A percentile compares a stretch with the other conserved stretches of the same genome.
Conservation (phyloP, 2,797 vertebrate species). For the Coregonus sp. region DNA sequence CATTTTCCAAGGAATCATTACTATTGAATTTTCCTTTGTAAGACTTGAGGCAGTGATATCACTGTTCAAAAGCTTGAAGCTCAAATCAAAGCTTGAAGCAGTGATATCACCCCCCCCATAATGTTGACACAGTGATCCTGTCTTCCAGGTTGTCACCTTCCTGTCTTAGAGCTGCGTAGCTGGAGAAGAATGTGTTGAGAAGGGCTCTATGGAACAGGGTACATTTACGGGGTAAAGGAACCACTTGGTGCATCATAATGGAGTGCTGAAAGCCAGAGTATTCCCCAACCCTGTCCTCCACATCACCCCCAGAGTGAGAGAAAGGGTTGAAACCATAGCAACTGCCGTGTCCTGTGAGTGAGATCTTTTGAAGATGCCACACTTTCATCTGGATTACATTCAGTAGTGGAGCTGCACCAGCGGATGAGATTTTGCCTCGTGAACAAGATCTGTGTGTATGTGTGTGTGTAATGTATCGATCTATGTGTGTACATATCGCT, state of each 20-base stretch:
- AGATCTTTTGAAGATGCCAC: slow-evolving; percentile 7
- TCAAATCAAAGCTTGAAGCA: too few relatives aligned
- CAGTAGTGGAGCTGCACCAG: slow-evolving; percentile 21
- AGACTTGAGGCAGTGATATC: not conserved
- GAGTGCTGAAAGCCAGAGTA: not conserved
- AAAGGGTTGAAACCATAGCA: slow-evolving; percentile 57
- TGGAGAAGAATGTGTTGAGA: not conserved
- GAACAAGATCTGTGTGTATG: slow-evolving; percentile 11
- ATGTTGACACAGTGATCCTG: not conserved
- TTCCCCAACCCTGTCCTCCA: slow-evolving; percentile 1
- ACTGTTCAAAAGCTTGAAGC: too few relatives aligned
- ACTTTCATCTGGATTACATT: slow-evolving; percentile 40
- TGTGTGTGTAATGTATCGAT: not conserved
- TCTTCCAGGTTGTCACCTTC: not conserved
- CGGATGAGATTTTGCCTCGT: slow-evolving; percentile 28
- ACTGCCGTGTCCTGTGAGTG: slow-evolving; percentile 49
- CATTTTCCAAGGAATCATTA: not conserved
- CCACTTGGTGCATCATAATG: not conserved
- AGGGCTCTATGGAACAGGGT: not conserved
- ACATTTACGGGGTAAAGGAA: not conserved
- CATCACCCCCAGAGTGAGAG: slow-evolving; percentile 24
- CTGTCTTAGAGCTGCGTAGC: not conserved
- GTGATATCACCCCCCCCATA: too few relatives aligned
- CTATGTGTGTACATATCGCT: slow-evolving; percentile 9
- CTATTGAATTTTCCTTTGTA: not conserved